Conservation (phyloP, 2,888 invertebrate genomes). For the Azorinus chamasolen region DNA sequence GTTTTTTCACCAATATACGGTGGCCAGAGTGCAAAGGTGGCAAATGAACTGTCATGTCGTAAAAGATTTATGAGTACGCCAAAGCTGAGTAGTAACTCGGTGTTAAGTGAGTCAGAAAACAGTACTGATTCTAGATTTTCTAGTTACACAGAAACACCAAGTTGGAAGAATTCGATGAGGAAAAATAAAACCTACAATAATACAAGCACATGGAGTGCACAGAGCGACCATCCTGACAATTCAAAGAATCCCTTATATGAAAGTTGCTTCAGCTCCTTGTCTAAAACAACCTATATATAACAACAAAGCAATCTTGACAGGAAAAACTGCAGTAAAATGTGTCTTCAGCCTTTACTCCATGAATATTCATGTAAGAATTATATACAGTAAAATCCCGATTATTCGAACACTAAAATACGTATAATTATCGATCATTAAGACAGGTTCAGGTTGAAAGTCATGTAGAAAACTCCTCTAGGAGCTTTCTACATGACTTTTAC, state of each 20-base stretch:
- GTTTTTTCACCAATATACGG: slow-evolving; percentile 72
- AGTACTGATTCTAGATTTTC: slow-evolving; percentile 7
- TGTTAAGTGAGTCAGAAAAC: slow-evolving; percentile 29
- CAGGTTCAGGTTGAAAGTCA: no score
- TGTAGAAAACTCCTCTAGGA: no score
- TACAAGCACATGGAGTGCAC: slow-evolving; percentile 62
- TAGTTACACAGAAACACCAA: slow-evolving; percentile 26
- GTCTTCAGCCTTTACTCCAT: no score
- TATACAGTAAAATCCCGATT: no score
- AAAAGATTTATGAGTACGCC: slow-evolving; percentile 65
- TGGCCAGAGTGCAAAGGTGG: slow-evolving; percentile 16
- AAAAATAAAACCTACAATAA: slow-evolving; percentile 31
- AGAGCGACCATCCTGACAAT: slow-evolving; percentile 37
- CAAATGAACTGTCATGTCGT: slow-evolving; percentile 19
- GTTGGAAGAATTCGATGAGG: slow-evolving; percentile 17
- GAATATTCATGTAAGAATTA: no score
- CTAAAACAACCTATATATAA: slow-evolving; percentile 57
- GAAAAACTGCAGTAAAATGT: no score
- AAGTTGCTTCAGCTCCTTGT: slow-evolving; percentile 46
- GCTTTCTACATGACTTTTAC: no score
- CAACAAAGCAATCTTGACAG: no score
- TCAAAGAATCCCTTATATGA: slow-evolving; percentile 11
- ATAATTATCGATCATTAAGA: no score
- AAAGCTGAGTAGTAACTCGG: slow-evolving; percentile 45
- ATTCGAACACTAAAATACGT: no score